phyloP scores from a whole-genome alignment of 2,113 vertebrate genomes.

The Propithecus coquereli region DNA sequence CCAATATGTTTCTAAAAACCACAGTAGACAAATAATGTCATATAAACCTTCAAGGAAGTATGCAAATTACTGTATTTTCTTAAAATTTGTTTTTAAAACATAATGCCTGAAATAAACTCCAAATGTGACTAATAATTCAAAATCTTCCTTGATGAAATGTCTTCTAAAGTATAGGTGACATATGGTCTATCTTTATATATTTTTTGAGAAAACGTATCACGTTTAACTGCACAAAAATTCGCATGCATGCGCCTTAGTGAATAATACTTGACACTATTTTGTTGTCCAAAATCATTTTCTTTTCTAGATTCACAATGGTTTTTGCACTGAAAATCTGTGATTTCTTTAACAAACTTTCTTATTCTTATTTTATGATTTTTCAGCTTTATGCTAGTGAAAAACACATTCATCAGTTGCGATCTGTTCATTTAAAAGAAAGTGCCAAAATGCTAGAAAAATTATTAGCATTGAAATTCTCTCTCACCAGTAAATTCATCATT shows the following conservation, averaged over 20 bases:
- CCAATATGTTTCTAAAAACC: background rate
- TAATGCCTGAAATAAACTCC: constrained; percentile 12
- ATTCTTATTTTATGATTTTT: background rate
- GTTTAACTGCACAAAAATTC: background rate
- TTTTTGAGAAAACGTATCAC: background rate
- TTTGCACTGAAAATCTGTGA: background rate
- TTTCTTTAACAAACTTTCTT: background rate
- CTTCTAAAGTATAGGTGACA: background rate
- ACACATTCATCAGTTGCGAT: background rate
- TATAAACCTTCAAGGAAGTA: background rate
- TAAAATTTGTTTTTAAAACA: background rate
- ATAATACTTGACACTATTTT: background rate
- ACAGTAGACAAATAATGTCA: background rate
- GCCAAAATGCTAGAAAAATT: background rate
- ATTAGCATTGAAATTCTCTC: background rate
- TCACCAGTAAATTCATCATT: background rate
- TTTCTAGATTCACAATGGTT: background rate
- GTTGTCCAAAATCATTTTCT: background rate
- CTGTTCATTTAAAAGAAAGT: background rate
- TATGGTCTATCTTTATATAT: background rate
- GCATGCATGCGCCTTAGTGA: background rate
- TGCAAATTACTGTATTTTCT: background rate
- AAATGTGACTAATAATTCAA: background rate
- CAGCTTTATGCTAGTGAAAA: background rate
- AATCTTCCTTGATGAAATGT: background rate